Evolutionary conservation across 2,797 vertebrate species (phyloP).

Genomic region (Glyptemys insculpta): DNA sequence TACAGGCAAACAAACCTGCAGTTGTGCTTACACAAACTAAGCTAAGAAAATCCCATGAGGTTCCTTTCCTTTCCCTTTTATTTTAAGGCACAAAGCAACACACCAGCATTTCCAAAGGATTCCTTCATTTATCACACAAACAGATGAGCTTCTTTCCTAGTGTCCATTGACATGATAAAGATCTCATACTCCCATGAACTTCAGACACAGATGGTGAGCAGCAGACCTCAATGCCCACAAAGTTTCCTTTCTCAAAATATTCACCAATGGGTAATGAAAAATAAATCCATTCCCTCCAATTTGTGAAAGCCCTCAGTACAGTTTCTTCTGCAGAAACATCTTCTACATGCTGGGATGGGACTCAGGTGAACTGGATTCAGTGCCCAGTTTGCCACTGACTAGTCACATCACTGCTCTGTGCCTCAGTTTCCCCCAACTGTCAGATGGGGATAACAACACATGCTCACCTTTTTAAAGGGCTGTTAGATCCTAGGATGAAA

Average conservation of each 20-base stretch:
- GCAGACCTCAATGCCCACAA: background rate
- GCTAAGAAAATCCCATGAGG: background rate
- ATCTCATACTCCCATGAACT: background rate
- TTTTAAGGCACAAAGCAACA: background rate
- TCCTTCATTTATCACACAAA: accelerated
- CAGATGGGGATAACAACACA: accelerated
- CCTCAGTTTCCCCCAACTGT: background rate
- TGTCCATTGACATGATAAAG: background rate
- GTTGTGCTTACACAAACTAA: background rate
- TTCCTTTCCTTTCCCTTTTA: background rate
- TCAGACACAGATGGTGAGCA: background rate
- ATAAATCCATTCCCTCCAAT: background rate
- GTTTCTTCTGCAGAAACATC: background rate
- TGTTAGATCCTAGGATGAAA: accelerated
- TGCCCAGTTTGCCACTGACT: background rate
- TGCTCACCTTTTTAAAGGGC: background rate
- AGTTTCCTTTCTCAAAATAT: background rate
- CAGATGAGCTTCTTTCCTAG: background rate
- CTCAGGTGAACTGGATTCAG: background rate
- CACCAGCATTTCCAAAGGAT: background rate
- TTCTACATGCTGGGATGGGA: background rate
- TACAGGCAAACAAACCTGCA: background rate
- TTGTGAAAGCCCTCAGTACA: background rate
- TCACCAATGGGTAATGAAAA: background rate
- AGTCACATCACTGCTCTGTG: accelerated